A percentile compares a stretch with the other conserved stretches of the same genome.
These are phyloP conservation scores for Drosophila ironensis DNA, from an alignment of 1,140 invertebrate genomes.

Conservation along the genomic window DNA sequence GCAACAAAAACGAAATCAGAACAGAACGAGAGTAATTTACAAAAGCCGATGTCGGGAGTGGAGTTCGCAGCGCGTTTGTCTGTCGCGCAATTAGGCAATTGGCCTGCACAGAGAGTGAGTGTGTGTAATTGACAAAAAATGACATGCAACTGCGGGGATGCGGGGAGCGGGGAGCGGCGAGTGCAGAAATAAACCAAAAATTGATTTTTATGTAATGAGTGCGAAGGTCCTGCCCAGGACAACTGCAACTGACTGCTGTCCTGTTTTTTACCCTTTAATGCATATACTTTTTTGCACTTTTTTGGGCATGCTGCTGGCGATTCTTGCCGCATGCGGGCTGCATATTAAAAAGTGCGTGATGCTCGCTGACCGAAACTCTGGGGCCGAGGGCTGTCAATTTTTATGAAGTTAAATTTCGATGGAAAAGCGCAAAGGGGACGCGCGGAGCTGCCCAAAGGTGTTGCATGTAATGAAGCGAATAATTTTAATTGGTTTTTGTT, in stretches of 20 bases:
- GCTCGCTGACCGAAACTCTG: conserved; percentile 41
- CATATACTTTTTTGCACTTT: conserved; percentile 34
- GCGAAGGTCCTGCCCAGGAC: conserved; percentile 49
- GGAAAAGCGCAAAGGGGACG: not conserved
- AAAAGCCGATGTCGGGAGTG: conserved; percentile 69
- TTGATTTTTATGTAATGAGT: conserved; percentile 77
- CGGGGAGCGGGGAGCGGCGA: conserved; percentile 9
- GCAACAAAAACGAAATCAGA: conserved; percentile 7
- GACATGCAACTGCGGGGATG: conserved; percentile 50
- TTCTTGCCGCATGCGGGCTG: conserved; percentile 57
- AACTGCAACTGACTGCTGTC: conserved; percentile 24
- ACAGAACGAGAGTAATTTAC: conserved; percentile 69
- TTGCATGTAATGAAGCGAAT: conserved; percentile 63
- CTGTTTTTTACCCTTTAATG: no score
- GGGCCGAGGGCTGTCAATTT: conserved; percentile 64
- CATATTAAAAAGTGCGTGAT: conserved; percentile 77
- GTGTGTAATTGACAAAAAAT: conserved; percentile 70
- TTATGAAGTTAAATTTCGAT: conserved; percentile 72
- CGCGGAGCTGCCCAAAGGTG: conserved; percentile 32
- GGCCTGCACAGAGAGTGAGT: conserved; percentile 21
- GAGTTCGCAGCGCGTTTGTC: conserved; percentile 70
- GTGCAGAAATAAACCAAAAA: conserved; percentile 74
- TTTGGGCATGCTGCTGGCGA: conserved; percentile 30
- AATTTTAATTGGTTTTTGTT: conserved; percentile 71
- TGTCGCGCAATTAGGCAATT: conserved; percentile 76